These are phyloP conservation scores for Drosophila helvetica DNA, from an alignment of 2,888 invertebrate genomes.

Conservation along the genomic window DNA sequence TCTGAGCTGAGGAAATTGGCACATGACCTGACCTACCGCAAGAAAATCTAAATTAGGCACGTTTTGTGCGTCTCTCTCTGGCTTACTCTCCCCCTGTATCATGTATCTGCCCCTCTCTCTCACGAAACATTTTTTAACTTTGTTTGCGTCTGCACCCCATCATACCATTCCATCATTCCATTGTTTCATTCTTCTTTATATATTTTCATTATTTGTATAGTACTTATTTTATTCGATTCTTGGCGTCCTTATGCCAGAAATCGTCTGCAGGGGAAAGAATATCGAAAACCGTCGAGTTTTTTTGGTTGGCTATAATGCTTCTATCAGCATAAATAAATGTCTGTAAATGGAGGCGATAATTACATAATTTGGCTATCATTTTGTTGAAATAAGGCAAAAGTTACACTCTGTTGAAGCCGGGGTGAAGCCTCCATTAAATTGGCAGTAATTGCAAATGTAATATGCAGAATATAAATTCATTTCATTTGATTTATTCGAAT, in stretches of 20 bases:
- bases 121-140: constrained; percentile 18
- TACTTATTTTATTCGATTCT: too few species aligned
- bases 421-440: too few species aligned
- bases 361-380: too few species aligned
- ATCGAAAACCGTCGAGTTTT: background rate
- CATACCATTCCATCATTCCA: background rate
- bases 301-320: background rate
- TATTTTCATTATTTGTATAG: background rate
- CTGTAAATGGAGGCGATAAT: too few species aligned
- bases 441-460: background rate
- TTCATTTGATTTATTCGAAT: too few species aligned
- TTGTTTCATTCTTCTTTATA: background rate
- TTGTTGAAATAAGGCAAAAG: background rate
- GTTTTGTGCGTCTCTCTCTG: constrained; percentile 44
- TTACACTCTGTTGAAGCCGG: too few species aligned
- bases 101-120: background rate
- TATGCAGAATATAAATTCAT: background rate
- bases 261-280: background rate
- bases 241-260: too few species aligned
- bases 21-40: constrained; percentile 80
- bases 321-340: too few species aligned
- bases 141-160: background rate
- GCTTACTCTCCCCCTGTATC: constrained; percentile 3
- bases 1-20: constrained; percentile 63
- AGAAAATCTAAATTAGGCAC: constrained; percentile 71